These are phyloP conservation scores for Cylas formicarius DNA, from an alignment of 1,140 invertebrate genomes.

Conservation along the genomic window DNA sequence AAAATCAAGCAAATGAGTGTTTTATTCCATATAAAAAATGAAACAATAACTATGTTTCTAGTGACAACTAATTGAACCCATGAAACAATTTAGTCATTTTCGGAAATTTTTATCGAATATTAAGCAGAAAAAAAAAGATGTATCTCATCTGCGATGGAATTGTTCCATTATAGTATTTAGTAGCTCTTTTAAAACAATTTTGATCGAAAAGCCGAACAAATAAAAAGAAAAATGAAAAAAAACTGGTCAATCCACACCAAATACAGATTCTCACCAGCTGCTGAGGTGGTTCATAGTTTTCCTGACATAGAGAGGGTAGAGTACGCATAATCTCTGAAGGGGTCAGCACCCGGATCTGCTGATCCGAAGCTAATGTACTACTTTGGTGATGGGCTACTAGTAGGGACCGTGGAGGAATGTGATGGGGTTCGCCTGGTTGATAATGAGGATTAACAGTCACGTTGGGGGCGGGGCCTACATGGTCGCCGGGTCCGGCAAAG, in stretches of 20 bases:
- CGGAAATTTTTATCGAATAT: too few species aligned
- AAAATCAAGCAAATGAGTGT: too few species aligned
- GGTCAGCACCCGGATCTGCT: conserved; percentile 76
- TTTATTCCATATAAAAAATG: too few species aligned
- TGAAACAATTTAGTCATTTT: too few species aligned
- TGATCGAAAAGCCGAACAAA: too few species aligned
- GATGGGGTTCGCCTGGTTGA: conserved; percentile 26
- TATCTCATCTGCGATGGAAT: too few species aligned
- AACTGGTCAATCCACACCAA: conserved; percentile 31
- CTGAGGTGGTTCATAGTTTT: conserved; percentile 56
- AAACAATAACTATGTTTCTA: too few species aligned
- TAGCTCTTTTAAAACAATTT: too few species aligned
- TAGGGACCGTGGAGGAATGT: conserved; percentile 13
- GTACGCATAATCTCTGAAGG: conserved; percentile 82
- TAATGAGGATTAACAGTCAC: conserved; percentile 52
- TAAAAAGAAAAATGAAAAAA: conserved; percentile 26
- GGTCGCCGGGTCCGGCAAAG: conserved; percentile 38
- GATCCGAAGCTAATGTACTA: conserved; percentile 47
- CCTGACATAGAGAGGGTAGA: conserved; percentile 68
- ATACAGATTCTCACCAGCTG: conserved; percentile 50
- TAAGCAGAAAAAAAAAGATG: too few species aligned
- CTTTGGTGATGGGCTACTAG: conserved; percentile 11
- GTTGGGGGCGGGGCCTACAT: conserved; percentile 46
- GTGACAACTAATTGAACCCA: too few species aligned
- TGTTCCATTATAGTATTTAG: too few species aligned